Evolutionary conservation across 2,113 vertebrate species (phyloP).

Genomic region (Anhinga rufa): DNA sequence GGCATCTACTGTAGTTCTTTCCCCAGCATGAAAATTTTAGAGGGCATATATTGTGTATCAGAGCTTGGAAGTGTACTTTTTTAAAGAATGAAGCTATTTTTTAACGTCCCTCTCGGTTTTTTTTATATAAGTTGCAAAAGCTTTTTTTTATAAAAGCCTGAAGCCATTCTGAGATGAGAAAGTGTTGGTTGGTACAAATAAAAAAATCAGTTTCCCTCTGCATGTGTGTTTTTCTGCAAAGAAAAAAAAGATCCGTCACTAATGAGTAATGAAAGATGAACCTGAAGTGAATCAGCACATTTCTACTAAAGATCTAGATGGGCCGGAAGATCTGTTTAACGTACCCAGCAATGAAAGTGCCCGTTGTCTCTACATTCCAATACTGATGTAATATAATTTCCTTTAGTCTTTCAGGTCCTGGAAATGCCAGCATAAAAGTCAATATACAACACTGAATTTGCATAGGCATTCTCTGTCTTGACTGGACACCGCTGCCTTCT

Average conservation of each 20-base stretch:
- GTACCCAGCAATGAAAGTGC: background rate
- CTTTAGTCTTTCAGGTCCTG: background rate
- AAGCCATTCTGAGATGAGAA: background rate
- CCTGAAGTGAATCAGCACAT: background rate
- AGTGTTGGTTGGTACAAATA: background rate
- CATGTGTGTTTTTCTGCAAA: background rate
- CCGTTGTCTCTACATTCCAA: background rate
- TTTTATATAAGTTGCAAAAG: background rate
- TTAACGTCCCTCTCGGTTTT: background rate
- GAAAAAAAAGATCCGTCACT: background rate
- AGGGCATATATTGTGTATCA: background rate
- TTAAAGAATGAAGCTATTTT: background rate
- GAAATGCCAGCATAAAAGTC: background rate
- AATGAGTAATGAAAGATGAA: background rate
- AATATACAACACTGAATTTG: background rate
- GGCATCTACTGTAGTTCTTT: background rate
- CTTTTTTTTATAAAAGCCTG: background rate
- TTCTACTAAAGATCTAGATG: background rate
- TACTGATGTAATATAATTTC: slow-evolving; percentile 8
- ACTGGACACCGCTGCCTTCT: background rate
- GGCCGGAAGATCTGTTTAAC: slow-evolving; percentile 4
- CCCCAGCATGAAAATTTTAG: background rate
- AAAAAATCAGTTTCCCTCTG: background rate
- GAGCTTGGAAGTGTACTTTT: background rate
- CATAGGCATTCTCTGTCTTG: background rate